Evolutionary conservation across 2,797 vertebrate genomes (phyloP), one percentile per base, ranked within the genome.

Genomic region (Acrossocheilus fasciatus): DNA sequence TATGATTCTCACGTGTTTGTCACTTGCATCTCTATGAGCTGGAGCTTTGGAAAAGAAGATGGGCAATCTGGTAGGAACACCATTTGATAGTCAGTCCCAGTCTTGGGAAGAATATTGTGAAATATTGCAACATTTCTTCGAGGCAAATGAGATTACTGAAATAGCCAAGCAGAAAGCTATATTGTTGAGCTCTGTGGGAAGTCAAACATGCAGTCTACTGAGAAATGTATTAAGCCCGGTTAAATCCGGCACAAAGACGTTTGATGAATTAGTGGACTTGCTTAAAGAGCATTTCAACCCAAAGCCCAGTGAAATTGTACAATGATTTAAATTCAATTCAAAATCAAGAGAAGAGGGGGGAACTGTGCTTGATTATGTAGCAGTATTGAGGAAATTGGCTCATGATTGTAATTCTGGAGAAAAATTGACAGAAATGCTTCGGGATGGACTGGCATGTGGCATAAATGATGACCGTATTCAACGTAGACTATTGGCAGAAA

Each of bases 291-390:
- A 87, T 34, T 83, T 54, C 45, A 83, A 83, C 11, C 64, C 80
- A 1, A 83, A 47, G 4, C 12, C 45, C 45, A 87, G 62, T 59
- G 64, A 87, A 43, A 83, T 83, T 14, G 64, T 52, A 5, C 74
- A 87, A 11, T 15, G 3, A 9, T 83, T 83, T 23, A 87, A 87
- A 23, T 72, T 83, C 14, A 47, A 80, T 59, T 87, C 23, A 7
- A 54, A 26, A 14, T 57, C n/a, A 11, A 57, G 86, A 15, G 41
- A 70, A 30, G 23, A 15, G 1, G 69, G 5, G 5, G 81, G 83
- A 66, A 34, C 26, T 41, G 72, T 83, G 6, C 15, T 57, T 34
- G 74, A 87, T 4, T 76, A 84, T 41, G 47, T 78, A 3, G 34
- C 75, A 34, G 45, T 50, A 9, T 26, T 30, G 26, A 64, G 62